phyloP scores from a whole-genome alignment of 2,797 vertebrate species.

The Salmo trutta region DNA sequence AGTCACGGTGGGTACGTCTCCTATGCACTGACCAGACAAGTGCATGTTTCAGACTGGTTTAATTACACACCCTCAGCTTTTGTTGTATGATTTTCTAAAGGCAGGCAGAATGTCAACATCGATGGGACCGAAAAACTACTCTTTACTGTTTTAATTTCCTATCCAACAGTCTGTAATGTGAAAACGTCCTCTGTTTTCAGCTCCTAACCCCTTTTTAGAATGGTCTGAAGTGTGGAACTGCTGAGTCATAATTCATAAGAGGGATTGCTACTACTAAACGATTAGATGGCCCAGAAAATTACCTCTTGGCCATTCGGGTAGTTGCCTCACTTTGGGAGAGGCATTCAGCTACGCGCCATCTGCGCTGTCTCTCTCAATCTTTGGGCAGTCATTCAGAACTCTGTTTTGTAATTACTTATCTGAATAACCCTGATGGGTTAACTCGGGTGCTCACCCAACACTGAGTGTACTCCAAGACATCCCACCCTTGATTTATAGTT shows the following conservation, averaged over 20 bases:
- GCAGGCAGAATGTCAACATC: neutral
- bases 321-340: neutral
- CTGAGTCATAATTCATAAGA: constrained; percentile 5
- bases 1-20: too few species aligned
- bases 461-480: too few species aligned
- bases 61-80: neutral
- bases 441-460: neutral
- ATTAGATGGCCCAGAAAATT: neutral
- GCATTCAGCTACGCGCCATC: neutral
- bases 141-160: neutral
- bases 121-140: neutral
- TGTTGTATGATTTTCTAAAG: neutral
- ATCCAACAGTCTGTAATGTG: neutral
- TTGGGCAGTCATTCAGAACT: neutral
- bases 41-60: neutral
- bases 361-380: neutral
- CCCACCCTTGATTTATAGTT: too few species aligned
- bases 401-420: neutral
- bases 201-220: too few species aligned
- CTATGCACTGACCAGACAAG: neutral
- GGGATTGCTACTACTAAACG: neutral
- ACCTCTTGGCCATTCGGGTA: neutral
- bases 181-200: neutral
- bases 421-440: neutral
- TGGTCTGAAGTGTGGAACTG: neutral